Conservation (phyloP, 2,888 invertebrate genomes). For the Thera obeliscata region DNA sequence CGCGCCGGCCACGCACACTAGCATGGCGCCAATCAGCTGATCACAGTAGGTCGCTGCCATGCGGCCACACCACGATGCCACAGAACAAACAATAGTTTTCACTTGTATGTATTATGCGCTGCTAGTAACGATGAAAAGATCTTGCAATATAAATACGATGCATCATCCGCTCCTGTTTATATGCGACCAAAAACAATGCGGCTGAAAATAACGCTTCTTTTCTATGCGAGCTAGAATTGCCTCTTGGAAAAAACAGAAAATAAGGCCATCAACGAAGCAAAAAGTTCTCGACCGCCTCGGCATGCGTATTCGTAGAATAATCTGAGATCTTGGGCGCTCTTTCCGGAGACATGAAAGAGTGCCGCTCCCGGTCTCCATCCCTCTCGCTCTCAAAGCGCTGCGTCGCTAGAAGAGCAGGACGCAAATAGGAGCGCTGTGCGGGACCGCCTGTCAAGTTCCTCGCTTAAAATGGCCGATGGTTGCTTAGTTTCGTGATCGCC, state of each 20-base stretch:
- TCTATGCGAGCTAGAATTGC: slow-evolving; percentile 18
- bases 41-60: slow-evolving; percentile 67
- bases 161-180: slow-evolving; percentile 21
- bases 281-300: slow-evolving; percentile 33
- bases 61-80: slow-evolving; percentile 24
- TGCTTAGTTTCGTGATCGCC: slow-evolving; percentile 82
- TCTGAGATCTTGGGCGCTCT: slow-evolving; percentile 69
- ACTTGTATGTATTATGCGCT: slow-evolving; percentile 30
- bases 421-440: slow-evolving; percentile 36
- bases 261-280: slow-evolving; percentile 24
- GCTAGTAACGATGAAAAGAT: slow-evolving; percentile 32
- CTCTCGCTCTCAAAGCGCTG: slow-evolving; percentile 47
- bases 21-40: slow-evolving; percentile 74
- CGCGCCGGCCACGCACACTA: slow-evolving; percentile 40
- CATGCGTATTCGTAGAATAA: slow-evolving; percentile 46
- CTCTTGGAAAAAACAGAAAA: slow-evolving; percentile 20
- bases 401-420: slow-evolving; percentile 36
- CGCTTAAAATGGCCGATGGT: slow-evolving; percentile 77
- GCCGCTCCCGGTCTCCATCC: slow-evolving; percentile 57
- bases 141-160: slow-evolving; percentile 17
- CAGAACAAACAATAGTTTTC: slow-evolving; percentile 8
- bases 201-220: slow-evolving; percentile 11
- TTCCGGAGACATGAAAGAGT: slow-evolving; percentile 72
- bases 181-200: slow-evolving; percentile 7
- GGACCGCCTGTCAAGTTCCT: slow-evolving; percentile 73